Conservation (phyloP, 2,888 invertebrate genomes). For the Cactoblastis cactorum region DNA sequence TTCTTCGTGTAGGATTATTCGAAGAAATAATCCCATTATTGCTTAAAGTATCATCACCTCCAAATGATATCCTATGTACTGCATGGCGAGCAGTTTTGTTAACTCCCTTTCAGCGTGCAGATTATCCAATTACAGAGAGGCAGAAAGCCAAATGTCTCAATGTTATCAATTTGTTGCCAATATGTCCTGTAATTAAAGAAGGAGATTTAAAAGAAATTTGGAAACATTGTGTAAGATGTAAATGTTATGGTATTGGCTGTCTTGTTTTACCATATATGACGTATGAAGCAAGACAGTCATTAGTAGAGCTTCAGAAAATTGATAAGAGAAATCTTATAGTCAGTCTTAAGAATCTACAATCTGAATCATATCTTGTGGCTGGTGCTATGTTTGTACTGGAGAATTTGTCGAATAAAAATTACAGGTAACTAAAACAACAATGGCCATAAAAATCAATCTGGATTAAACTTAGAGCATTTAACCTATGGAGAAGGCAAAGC, state of each 20-base stretch:
- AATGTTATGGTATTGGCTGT: conserved; percentile 65
- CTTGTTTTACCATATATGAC: conserved; percentile 70
- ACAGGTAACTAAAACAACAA: conserved; percentile 42
- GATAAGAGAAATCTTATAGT: conserved; percentile 66
- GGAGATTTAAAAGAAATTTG: conserved; percentile 69
- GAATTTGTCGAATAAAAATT: conserved; percentile 49
- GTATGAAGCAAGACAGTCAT: conserved; percentile 48
- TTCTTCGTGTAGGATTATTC: conserved; percentile 50
- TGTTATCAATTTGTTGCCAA: conserved; percentile 63
- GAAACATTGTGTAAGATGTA: conserved; percentile 68
- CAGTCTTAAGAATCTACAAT: conserved; percentile 66
- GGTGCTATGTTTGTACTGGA: conserved; percentile 71
- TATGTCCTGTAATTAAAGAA: conserved; percentile 66
- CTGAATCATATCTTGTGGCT: conserved; percentile 65
- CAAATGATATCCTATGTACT: conserved; percentile 51
- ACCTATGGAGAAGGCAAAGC: too few species aligned
- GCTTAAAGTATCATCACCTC: conserved; percentile 48
- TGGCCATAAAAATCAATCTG: background rate
- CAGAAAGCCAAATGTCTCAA: conserved; percentile 66
- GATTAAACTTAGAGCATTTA: too few species aligned
- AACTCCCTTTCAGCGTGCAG: conserved; percentile 67
- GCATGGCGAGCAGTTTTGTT: conserved; percentile 68
- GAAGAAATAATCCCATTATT: conserved; percentile 66
- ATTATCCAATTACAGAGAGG: conserved; percentile 69
- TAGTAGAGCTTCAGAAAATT: conserved; percentile 62